These are phyloP conservation scores for Teleiodes luculella DNA, from an alignment of 2,888 invertebrate genomes.

Conservation along the genomic window DNA sequence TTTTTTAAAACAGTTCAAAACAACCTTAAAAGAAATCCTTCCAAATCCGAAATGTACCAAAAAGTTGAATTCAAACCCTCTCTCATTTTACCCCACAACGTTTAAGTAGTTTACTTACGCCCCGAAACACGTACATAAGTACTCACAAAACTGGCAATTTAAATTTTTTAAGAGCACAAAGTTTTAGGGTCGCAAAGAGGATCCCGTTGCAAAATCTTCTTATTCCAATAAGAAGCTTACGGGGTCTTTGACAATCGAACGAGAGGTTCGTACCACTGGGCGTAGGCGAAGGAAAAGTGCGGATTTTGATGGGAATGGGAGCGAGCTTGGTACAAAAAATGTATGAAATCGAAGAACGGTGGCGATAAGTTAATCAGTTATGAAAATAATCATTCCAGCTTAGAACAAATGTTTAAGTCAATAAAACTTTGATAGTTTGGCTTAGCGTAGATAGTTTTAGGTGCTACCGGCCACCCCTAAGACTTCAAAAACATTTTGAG, in stretches of 20 bases:
- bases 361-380: no score
- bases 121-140: conserved; percentile 8
- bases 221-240: conserved; percentile 27
- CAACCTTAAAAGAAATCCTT: no score
- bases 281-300: neutral
- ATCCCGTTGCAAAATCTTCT: conserved; percentile 23
- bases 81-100: neutral
- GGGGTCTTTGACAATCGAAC: conserved; percentile 26
- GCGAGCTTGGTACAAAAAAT: neutral
- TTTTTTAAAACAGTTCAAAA: no score
- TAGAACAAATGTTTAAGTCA: no score
- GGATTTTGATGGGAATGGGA: neutral
- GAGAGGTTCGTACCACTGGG: conserved; percentile 14
- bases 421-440: no score
- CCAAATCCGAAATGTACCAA: no score
- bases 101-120: conserved; percentile 10
- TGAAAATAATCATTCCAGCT: no score
- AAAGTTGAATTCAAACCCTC: neutral
- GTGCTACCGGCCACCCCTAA: no score
- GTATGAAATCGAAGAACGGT: no score
- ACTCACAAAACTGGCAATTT: conserved; percentile 11
- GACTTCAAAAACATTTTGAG: no score
- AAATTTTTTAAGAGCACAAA: conserved; percentile 17
- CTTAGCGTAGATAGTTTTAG: no score
- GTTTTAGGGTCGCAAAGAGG: conserved; percentile 19